Evolutionary conservation across 2,888 invertebrate genomes (phyloP).

Genomic region (Synergus itoensis): DNA sequence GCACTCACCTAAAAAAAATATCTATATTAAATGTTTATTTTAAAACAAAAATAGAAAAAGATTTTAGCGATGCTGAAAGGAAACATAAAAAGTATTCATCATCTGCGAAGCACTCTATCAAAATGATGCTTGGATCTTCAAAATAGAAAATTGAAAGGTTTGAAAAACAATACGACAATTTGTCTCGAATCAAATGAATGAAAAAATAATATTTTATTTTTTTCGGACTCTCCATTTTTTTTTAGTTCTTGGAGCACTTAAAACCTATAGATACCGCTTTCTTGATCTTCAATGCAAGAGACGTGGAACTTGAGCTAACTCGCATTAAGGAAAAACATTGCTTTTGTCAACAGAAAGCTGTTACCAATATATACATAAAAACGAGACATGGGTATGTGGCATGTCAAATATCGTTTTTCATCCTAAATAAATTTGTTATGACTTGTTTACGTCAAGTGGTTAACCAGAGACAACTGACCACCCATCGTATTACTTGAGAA

Average conservation of each 20-base stretch:
- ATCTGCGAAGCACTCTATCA: background rate
- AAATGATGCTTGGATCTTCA: background rate
- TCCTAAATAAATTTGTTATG: background rate
- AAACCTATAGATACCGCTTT: background rate
- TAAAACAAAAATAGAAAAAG: background rate
- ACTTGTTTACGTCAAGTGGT: background rate
- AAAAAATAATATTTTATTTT: background rate
- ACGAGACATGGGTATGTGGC: background rate
- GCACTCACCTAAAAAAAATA: slow-evolving; percentile 79
- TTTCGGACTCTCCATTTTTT: background rate
- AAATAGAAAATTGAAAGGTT: background rate
- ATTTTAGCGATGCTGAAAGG: background rate
- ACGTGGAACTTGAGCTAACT: background rate
- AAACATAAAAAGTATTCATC: background rate
- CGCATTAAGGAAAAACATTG: background rate
- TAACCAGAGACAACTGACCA: slow-evolving; percentile 14
- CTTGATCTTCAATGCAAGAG: background rate
- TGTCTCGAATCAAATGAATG: background rate
- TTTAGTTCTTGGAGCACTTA: background rate
- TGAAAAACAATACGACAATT: background rate
- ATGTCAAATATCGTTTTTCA: background rate
- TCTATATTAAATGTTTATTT: background rate
- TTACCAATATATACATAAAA: background rate
- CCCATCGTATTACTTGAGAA: background rate
- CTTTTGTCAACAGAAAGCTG: background rate